A percentile compares a stretch with the other conserved stretches of the same genome.
Evolutionary conservation across 2,113 vertebrate genomes (phyloP).

Genomic region (Plecotus auritus): DNA sequence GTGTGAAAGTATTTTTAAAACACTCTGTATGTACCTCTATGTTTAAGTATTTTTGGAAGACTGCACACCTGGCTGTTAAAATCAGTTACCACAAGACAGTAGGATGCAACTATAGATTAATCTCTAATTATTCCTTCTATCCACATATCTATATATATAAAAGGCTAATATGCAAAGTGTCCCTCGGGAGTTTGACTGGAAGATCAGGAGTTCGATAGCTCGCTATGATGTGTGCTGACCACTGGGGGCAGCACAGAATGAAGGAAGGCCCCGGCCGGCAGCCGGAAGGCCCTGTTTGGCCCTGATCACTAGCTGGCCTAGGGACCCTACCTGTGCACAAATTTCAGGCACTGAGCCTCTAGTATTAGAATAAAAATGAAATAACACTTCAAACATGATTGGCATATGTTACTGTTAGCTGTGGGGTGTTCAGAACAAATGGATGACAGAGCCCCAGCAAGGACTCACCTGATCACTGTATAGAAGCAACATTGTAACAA

Average conservation of each 20-base stretch:
- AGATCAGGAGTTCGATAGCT: no score
- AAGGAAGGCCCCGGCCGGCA: no score
- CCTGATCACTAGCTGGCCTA: no score
- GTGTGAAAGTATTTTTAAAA: not conserved
- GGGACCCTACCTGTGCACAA: no score
- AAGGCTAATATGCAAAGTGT: no score
- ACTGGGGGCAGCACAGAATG: no score
- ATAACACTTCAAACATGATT: not conserved
- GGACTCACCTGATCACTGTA: not conserved
- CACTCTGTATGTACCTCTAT: not conserved
- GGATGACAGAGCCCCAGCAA: not conserved
- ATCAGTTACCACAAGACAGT: not conserved
- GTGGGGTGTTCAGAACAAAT: not conserved
- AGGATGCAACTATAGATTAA: not conserved
- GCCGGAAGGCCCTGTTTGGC: no score
- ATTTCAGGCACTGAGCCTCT: no score
- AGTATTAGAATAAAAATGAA: not conserved
- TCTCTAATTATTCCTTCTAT: not conserved
- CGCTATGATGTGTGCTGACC: no score
- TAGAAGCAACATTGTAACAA: not conserved
- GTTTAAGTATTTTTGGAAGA: conserved; percentile 2
- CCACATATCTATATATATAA: not conserved
- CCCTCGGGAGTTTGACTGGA: no score
- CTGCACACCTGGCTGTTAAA: not conserved
- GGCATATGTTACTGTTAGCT: not conserved